Evolutionary conservation across 1,140 invertebrate species (phyloP).

Genomic region (Ostrea edulis): DNA sequence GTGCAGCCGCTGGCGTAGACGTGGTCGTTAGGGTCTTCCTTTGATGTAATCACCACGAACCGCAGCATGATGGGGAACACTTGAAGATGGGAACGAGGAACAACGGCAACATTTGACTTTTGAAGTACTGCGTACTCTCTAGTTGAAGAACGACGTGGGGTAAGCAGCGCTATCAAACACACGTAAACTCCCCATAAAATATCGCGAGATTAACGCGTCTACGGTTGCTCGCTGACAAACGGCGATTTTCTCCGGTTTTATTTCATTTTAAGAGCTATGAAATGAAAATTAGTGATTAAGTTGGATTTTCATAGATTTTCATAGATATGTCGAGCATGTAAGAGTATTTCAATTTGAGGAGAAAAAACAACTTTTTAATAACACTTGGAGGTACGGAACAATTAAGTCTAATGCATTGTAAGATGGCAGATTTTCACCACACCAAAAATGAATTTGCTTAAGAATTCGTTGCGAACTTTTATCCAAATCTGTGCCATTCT

Average conservation of each 20-base stretch:
- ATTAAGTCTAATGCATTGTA: background rate
- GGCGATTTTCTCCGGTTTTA: constrained; percentile 19
- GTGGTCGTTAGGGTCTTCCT: constrained; percentile 20
- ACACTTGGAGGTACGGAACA: background rate
- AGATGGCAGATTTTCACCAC: background rate
- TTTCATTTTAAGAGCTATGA: constrained; percentile 29
- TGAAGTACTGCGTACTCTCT: constrained; percentile 43
- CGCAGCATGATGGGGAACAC: constrained; percentile 23
- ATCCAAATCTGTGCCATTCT: too few species aligned
- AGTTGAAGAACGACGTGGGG: constrained; percentile 27
- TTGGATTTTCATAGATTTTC: constrained; percentile 17
- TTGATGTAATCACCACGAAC: constrained; percentile 39
- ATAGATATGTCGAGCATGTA: constrained; percentile 22
- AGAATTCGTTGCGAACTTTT: too few species aligned
- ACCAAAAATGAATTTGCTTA: background rate
- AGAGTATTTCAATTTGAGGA: background rate
- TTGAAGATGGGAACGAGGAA: constrained; percentile 34
- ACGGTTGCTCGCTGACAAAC: constrained; percentile 15
- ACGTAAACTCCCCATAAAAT: constrained; percentile 45
- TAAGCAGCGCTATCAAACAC: constrained; percentile 35
- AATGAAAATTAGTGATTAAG: constrained; percentile 41
- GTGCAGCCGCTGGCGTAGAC: constrained; percentile 35
- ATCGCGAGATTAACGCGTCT: constrained; percentile 33
- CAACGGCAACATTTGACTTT: constrained; percentile 43
- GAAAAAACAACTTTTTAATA: constrained; percentile 27